Evolutionary conservation across 2,113 vertebrate species (phyloP), one percentile per base, ranked within the genome.

Genomic region (Dasyornis broadbenti): DNA sequence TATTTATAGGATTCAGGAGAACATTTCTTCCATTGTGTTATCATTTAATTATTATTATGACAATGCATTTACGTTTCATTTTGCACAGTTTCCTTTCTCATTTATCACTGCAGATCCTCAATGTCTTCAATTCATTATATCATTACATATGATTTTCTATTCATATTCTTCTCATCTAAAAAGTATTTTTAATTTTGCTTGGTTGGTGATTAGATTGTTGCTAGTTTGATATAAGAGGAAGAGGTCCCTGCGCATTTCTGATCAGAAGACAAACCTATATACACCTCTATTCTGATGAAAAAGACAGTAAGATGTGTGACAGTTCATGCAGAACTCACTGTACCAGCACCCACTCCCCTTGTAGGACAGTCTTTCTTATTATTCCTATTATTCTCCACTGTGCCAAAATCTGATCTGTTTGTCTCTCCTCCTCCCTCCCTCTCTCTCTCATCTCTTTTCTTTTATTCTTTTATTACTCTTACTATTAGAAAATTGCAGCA

Each of bases 321-420:
- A 37, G 14, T 63, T 59, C 26, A 52, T 53, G 56, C 18, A 65
- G 13, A 60, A 16, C 11, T 76, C 45, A 52, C 8, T 37, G 7
- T 23, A 59, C 9, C 2, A 3, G 21, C 1, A 9, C 3, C 9
- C 15, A 57, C 3, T 61, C 1, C 9, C 21, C 9, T 75, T 1
- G 0, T 11, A 35, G 17, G 30, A 53, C 3, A 39, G 10, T 50
- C 24, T 65, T 86, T 69, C 37, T 4, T 64, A 28, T 64, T 80
- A 35, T 63, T 64, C 23, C 6, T 68, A 15, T 68, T 86, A 53
- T 71, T 71, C 23, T 56, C 23, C 16, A 18, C 33, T 39, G 19
- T 78, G 15, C 4, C 10, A 53, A 77, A 60, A 52, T 52, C 18
- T 12, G 27, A 60, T 68, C 8, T 75, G 2, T 56, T 14, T 53